A percentile compares a stretch with the other conserved stretches of the same genome.
phyloP scores from a whole-genome alignment of 1,140 invertebrate genomes.

The Maniola jurtina region DNA sequence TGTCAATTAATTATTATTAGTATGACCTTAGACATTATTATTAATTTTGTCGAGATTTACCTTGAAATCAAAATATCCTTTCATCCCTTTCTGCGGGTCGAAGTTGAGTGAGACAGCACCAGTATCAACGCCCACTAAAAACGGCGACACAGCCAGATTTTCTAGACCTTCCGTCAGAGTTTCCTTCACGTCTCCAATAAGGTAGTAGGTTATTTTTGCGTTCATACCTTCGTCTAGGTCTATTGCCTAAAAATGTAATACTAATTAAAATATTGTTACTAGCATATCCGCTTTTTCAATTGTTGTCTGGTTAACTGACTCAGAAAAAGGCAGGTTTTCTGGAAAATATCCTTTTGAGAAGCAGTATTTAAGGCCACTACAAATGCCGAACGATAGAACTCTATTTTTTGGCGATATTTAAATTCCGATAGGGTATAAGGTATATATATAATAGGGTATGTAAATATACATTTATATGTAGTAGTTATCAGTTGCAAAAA shows the following conservation, averaged over 20 bases:
- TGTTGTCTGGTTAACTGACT: too few species aligned
- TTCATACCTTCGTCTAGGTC: constrained; percentile 90
- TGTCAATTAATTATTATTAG: too few species aligned
- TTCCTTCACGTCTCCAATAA: constrained; percentile 87
- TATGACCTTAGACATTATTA: too few species aligned
- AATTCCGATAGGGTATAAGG: too few species aligned
- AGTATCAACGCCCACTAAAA: constrained; percentile 88
- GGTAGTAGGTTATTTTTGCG: constrained; percentile 87
- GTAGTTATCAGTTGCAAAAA: too few species aligned
- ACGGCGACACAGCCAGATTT: constrained; percentile 87
- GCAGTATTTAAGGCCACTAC: too few species aligned
- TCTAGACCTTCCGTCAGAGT: constrained; percentile 93
- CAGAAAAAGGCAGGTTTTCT: too few species aligned
- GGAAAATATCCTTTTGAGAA: neutral
- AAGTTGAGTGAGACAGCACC: constrained; percentile 94
- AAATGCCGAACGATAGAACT: too few species aligned
- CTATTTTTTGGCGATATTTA: too few species aligned
- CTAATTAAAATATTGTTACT: constrained; percentile 11
- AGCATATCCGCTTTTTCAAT: too few species aligned
- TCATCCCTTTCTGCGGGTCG: constrained; percentile 97
- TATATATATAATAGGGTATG: too few species aligned
- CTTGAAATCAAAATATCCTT: constrained; percentile 97
- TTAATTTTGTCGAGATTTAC: constrained; percentile 67
- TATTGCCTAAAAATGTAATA: constrained; percentile 80
- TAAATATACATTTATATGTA: too few species aligned